phyloP scores from a whole-genome alignment of 2,113 vertebrate genomes.

The Microtus ochrogaster region DNA sequence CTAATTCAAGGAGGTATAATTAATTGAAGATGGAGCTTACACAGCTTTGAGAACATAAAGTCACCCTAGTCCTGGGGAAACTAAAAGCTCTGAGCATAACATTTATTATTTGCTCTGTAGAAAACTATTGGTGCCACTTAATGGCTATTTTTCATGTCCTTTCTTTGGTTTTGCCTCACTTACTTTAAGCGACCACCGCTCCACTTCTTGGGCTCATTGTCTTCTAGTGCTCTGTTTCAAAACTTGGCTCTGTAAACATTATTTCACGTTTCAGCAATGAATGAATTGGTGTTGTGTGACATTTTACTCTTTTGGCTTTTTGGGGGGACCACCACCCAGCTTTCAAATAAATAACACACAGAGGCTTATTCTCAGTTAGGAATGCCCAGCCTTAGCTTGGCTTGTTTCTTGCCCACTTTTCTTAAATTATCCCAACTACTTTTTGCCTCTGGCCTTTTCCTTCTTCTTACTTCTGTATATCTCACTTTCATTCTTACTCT shows the following conservation, averaged over 20 bases:
- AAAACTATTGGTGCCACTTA: background rate
- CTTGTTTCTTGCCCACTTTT: too few relatives aligned
- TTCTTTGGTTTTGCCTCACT: background rate
- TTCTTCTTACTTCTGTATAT: too few relatives aligned
- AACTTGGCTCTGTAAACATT: background rate
- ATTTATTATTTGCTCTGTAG: background rate
- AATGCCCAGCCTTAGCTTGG: too few relatives aligned
- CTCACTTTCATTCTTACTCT: too few relatives aligned
- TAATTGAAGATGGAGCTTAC: background rate
- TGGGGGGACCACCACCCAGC: too few relatives aligned
- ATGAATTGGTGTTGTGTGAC: background rate
- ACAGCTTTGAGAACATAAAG: background rate
- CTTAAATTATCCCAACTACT: too few relatives aligned
- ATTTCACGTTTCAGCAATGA: background rate
- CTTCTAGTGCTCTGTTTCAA: background rate
- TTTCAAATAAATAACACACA: too few relatives aligned
- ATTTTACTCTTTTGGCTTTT: too few relatives aligned
- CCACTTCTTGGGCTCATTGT: background rate
- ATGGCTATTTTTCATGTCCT: background rate
- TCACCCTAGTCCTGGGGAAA: background rate
- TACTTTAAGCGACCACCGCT: background rate
- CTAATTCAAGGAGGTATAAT: constrained; percentile 4
- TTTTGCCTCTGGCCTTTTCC: too few relatives aligned
- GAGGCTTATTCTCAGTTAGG: too few relatives aligned
- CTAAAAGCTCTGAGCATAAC: background rate